These are phyloP conservation scores for Cerceris ruficornis DNA, from an alignment of 2,888 invertebrate species.

Conservation along the genomic window DNA sequence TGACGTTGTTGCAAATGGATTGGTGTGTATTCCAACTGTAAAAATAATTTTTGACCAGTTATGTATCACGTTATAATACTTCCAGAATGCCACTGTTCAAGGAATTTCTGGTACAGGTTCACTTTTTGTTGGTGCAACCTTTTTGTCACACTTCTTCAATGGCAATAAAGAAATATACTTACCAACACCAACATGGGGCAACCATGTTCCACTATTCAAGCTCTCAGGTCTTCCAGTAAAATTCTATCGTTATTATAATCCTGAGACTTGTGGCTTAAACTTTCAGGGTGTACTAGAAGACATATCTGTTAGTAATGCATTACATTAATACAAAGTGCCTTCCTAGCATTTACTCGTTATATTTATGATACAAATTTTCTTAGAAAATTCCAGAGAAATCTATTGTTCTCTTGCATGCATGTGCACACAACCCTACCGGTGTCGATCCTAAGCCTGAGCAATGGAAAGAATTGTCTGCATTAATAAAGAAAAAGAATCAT, in stretches of 20 bases:
- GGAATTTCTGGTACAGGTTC: slow-evolving; percentile 99
- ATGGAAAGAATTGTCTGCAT: slow-evolving; percentile 93
- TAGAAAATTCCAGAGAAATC: slow-evolving; percentile 96
- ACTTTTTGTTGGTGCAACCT: slow-evolving; percentile 95
- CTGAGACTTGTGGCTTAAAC: slow-evolving; percentile 96
- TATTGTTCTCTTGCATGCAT: slow-evolving; percentile 96
- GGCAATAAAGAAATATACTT: slow-evolving; percentile 92
- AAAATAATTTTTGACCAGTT: not conserved
- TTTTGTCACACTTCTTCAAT: slow-evolving; percentile 91
- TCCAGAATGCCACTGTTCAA: slow-evolving; percentile 87
- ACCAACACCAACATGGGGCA: slow-evolving; percentile 98
- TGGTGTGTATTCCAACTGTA: slow-evolving; percentile 84
- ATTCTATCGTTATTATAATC: slow-evolving; percentile 96
- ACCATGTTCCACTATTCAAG: slow-evolving; percentile 97
- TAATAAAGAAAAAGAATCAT: slow-evolving; percentile 91
- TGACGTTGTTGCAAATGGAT: slow-evolving; percentile 86
- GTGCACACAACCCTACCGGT: slow-evolving; percentile 99
- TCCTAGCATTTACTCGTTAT: slow-evolving; percentile 1
- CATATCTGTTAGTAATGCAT: slow-evolving; percentile 86
- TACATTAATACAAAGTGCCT: slow-evolving; percentile 18
- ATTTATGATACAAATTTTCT: slow-evolving; percentile 17
- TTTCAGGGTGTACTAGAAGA: slow-evolving; percentile 94
- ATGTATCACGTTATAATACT: slow-evolving; percentile 29
- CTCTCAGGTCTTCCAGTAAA: slow-evolving; percentile 93
- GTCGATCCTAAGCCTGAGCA: slow-evolving; percentile 94